Conservation (phyloP, 2,888 invertebrate genomes). For the Hoplodrina ambigua region DNA sequence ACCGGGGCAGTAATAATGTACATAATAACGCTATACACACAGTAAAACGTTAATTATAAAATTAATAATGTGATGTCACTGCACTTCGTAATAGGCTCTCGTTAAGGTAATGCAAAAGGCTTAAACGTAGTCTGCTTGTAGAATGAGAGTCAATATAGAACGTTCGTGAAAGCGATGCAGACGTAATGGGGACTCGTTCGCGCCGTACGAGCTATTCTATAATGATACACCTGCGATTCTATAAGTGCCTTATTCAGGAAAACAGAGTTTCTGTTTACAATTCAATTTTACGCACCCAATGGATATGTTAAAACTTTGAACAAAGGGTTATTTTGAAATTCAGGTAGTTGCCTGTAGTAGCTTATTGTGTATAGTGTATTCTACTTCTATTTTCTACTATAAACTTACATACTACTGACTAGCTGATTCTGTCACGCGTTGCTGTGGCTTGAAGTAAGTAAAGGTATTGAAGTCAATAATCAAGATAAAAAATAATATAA, state of each 20-base stretch:
- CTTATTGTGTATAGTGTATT: too few relatives aligned
- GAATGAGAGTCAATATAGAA: conserved; percentile 26
- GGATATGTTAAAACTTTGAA: background rate
- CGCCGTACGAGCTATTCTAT: background rate
- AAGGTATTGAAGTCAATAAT: too few relatives aligned
- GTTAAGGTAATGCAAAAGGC: conserved; percentile 37
- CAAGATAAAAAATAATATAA: too few relatives aligned
- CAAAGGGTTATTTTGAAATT: background rate
- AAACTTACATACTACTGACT: too few relatives aligned
- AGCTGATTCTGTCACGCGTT: too few relatives aligned
- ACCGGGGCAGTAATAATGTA: too few relatives aligned
- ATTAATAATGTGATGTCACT: background rate
- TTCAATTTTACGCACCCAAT: background rate
- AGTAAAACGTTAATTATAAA: background rate
- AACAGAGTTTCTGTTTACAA: background rate
- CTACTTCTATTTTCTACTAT: too few relatives aligned
- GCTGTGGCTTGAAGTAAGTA: too few relatives aligned
- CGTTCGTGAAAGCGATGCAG: conserved; percentile 5
- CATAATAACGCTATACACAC: background rate
- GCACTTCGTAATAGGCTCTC: conserved; percentile 31
- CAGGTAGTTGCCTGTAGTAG: too few relatives aligned
- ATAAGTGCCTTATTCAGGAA: background rate
- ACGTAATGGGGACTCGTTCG: conserved; percentile 27
- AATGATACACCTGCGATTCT: conserved; percentile 31
- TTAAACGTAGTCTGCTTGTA: conserved; percentile 3